Percentiles rank a stretch among this genome's conserved stretches.
phyloP scores from a whole-genome alignment of 1,140 invertebrate genomes.

The Drosophila mayri region DNA sequence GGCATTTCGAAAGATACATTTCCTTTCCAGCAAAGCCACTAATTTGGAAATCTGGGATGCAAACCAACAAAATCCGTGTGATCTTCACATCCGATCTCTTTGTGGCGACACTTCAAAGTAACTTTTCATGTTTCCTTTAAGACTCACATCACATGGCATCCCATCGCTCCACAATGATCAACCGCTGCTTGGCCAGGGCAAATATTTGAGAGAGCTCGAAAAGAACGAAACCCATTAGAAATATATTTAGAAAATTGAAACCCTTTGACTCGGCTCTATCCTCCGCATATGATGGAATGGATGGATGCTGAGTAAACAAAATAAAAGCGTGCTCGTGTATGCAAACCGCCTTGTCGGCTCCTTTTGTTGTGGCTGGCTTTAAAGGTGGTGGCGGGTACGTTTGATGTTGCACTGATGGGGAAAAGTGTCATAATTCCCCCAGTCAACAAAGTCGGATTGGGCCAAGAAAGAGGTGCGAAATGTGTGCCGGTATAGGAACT shows the following conservation, averaged over 20 bases:
- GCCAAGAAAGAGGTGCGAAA: slow-evolving; percentile 62
- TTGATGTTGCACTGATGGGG: slow-evolving; percentile 62
- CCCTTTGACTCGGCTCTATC: slow-evolving; percentile 42
- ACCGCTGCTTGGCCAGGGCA: slow-evolving; percentile 39
- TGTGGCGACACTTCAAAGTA: slow-evolving; percentile 52
- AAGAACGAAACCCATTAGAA: slow-evolving; percentile 71
- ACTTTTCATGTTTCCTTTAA: slow-evolving; percentile 45
- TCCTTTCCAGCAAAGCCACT: not conserved
- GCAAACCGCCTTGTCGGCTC: slow-evolving; percentile 64
- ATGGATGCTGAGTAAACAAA: slow-evolving; percentile 81
- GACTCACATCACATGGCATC: slow-evolving; percentile 12
- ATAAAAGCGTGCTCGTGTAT: slow-evolving; percentile 59
- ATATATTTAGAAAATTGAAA: slow-evolving; percentile 64
- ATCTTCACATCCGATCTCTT: slow-evolving; percentile 29
- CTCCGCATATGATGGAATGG: slow-evolving; percentile 51
- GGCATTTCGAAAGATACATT: not conserved
- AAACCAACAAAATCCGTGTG: slow-evolving; percentile 24
- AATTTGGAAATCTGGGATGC: slow-evolving; percentile 15
- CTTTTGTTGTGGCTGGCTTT: slow-evolving; percentile 70
- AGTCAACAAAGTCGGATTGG: slow-evolving; percentile 64
- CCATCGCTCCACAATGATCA: slow-evolving; percentile 18
- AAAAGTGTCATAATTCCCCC: slow-evolving; percentile 73
- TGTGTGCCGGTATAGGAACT: not conserved
- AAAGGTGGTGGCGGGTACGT: slow-evolving; percentile 44
- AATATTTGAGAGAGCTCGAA: slow-evolving; percentile 63